These are phyloP conservation scores for Eupithecia exiguata DNA, from an alignment of 2,888 invertebrate genomes.

Conservation along the genomic window DNA sequence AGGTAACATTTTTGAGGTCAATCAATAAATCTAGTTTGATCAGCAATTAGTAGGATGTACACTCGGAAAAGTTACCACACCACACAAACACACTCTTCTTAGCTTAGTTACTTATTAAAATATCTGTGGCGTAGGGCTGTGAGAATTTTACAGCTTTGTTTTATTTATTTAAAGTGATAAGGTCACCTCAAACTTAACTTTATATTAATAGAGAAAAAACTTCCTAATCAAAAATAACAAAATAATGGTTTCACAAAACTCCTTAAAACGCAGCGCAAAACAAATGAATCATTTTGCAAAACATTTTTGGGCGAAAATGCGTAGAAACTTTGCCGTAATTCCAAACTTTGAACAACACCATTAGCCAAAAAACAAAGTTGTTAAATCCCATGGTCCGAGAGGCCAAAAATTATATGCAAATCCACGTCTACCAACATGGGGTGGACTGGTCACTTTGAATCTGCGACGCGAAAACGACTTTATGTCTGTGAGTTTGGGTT, in stretches of 20 bases:
- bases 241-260: background rate
- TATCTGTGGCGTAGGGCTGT: no score
- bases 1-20: no score
- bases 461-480: background rate
- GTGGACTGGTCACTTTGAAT: background rate
- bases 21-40: no score
- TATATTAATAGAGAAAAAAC: no score
- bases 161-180: no score
- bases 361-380: conserved; percentile 21
- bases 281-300: background rate
- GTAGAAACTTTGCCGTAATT: background rate
- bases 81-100: no score
- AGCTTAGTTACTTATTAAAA: no score
- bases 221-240: no score
- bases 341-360: conserved; percentile 15
- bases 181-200: no score
- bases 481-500: background rate
- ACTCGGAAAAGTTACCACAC: no score
- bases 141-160: no score
- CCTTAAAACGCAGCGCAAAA: background rate
- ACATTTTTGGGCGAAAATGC: background rate
- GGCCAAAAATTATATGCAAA: conserved; percentile 21
- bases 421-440: conserved; percentile 10
- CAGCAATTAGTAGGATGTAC: no score
- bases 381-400: conserved; percentile 15